Evolutionary conservation across 1,140 invertebrate species (phyloP), one percentile per base, ranked within the genome.

Genomic region (Hyposmocoma kahamanoa): DNA sequence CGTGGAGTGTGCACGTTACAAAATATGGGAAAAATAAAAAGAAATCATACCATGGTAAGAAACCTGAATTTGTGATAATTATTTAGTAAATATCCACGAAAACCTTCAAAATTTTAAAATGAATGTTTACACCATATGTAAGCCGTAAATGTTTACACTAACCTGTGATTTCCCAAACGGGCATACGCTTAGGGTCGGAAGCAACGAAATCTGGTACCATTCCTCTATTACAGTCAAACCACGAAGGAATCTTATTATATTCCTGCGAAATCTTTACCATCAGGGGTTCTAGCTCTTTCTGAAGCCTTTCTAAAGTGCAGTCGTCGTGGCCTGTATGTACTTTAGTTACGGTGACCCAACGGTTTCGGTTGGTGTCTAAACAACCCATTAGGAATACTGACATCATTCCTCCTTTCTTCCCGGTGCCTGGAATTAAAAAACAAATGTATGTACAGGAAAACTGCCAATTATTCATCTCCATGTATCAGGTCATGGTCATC

Each of bases 331-430:
- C 96, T 2, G 91, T 90, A 75, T 96, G 92, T 4, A 96, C 93
- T 87, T 96, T 96, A 0, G 94, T 96, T 0, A 97, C 96, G 0
- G 96, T 97, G 43, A 94, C 91, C 92, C 94, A 97, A 21, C 88
- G 84, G 30, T 91, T 85, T n/a, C 77, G 88, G 0, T 70, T 70
- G 19, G 86, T 85, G 75, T 97, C 92, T 51, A 92, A 92, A 65
- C 94, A 96, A 0, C 97, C 96, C 95, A 98, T 97, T 10, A 98
- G 85, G 73, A 98, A 98, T 30, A 97, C 90, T 11, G 96, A 97
- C 89, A 96, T 94, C 82, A 97, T 93, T 1, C 96, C 96, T 52
- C 96, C 96, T 89, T 97, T 97, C 64, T 94, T 93, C 1, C 96
- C 96, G 18, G 95, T 96, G 20, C 85, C 85, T 87, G 57, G 28